Evolutionary conservation across 2,113 vertebrate species (phyloP).

Genomic region (Peromyscus californicus): DNA sequence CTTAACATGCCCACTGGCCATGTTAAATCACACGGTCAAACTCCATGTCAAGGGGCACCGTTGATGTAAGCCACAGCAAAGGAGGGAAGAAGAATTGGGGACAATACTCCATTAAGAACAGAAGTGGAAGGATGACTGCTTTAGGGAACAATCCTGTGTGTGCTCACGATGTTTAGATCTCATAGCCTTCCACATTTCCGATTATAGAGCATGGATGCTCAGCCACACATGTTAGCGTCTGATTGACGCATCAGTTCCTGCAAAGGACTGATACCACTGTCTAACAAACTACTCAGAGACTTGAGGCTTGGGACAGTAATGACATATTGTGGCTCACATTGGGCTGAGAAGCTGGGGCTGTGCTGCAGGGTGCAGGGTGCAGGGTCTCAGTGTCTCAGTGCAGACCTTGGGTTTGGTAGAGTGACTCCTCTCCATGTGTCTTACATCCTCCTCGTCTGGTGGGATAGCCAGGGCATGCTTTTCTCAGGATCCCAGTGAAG

Average conservation of each 20-base stretch:
- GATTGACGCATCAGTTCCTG: not conserved
- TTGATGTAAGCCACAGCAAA: not conserved
- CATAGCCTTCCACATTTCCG: not conserved
- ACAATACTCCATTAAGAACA: not conserved
- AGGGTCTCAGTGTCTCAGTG: rapidly evolving
- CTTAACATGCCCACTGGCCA: not conserved
- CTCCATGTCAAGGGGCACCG: not conserved
- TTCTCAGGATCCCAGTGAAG: not conserved
- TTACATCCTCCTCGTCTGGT: not conserved
- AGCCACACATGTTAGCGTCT: not conserved
- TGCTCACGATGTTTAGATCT: not conserved
- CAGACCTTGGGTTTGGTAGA: not conserved
- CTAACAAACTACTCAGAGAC: not conserved
- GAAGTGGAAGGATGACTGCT: not conserved
- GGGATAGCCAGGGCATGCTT: not conserved
- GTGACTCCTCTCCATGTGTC: not conserved
- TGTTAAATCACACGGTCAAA: not conserved
- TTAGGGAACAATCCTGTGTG: not conserved
- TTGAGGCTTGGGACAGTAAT: not conserved
- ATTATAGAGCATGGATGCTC: not conserved
- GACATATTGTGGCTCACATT: not conserved
- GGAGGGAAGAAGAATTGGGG: not conserved
- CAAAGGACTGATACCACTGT: not conserved
- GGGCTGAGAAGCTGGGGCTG: not conserved
- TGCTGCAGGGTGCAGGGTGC: not conserved